Evolutionary conservation across 2,888 invertebrate species (phyloP).

Genomic region (Seira sanloemensis): DNA sequence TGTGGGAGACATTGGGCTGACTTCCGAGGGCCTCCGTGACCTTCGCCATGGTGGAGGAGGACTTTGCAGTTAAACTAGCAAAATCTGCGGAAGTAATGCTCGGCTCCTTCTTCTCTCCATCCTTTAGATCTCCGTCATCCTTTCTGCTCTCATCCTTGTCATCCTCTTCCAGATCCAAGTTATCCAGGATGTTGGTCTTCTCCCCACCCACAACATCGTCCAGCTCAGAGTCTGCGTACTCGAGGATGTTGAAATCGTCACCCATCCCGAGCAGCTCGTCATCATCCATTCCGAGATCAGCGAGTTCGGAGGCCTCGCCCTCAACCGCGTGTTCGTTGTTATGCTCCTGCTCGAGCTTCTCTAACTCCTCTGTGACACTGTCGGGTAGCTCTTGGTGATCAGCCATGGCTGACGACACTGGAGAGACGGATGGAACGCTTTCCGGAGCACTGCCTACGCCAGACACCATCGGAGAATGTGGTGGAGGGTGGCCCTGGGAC

Average conservation of each 20-base stretch:
- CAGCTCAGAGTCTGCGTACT: slow-evolving; percentile 95
- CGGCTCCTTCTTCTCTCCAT: slow-evolving; percentile 41
- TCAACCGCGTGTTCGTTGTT: slow-evolving; percentile 78
- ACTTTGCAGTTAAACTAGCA: slow-evolving; percentile 26
- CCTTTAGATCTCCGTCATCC: slow-evolving; percentile 44
- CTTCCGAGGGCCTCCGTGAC: slow-evolving; percentile 26
- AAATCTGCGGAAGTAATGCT: slow-evolving; percentile 28
- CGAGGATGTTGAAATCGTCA: slow-evolving; percentile 95
- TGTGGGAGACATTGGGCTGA: slow-evolving; percentile 41
- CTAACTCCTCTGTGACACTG: slow-evolving; percentile 82
- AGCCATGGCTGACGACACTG: slow-evolving; percentile 17
- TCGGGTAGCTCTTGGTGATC: slow-evolving; percentile 80
- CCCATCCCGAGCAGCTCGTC: slow-evolving; percentile 91
- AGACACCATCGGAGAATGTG: slow-evolving; percentile 28
- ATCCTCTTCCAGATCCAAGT: slow-evolving; percentile 87
- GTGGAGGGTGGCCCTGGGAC: slow-evolving; percentile 26
- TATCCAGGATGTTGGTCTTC: slow-evolving; percentile 90
- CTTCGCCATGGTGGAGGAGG: slow-evolving; percentile 32
- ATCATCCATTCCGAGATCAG: slow-evolving; percentile 89
- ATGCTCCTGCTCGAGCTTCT: slow-evolving; percentile 83
- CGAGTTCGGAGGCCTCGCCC: slow-evolving; percentile 85
- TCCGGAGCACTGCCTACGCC: slow-evolving; percentile 22
- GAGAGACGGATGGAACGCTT: slow-evolving; percentile 32
- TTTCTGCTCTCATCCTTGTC: slow-evolving; percentile 78
- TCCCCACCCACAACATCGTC: slow-evolving; percentile 87